phyloP scores from a whole-genome alignment of 2,888 invertebrate species.

The Perizoma flavofasciatum region DNA sequence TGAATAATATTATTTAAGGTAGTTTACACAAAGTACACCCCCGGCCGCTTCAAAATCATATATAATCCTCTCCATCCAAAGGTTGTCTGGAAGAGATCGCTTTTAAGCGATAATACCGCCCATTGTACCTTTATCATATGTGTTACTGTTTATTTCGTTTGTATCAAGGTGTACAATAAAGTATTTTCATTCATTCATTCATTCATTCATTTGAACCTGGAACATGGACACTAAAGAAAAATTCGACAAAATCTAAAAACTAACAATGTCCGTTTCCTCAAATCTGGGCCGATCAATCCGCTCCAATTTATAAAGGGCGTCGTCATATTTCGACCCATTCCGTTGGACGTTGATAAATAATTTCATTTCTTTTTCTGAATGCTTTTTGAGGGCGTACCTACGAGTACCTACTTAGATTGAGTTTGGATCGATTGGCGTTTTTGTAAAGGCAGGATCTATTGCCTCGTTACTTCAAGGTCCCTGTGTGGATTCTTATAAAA shows the following conservation, averaged over 20 bases:
- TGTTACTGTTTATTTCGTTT: no score
- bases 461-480: slow-evolving; percentile 2
- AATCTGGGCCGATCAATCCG: slow-evolving; percentile 59
- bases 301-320: slow-evolving; percentile 56
- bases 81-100: no score
- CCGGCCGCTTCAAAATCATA: no score
- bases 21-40: no score
- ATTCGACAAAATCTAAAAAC: slow-evolving; percentile 30
- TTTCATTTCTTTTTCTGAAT: slow-evolving; percentile 65
- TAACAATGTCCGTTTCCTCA: slow-evolving; percentile 41
- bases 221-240: slow-evolving; percentile 8
- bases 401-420: slow-evolving; percentile 18
- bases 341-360: slow-evolving; percentile 70
- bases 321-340: slow-evolving; percentile 50
- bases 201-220: no score
- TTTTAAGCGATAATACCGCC: no score
- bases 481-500: not conserved
- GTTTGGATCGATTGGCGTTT: slow-evolving; percentile 27
- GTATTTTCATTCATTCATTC: no score
- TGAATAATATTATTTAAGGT: no score
- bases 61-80: no score
- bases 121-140: no score
- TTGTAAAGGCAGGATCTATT: slow-evolving; percentile 16
- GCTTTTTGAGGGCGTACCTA: slow-evolving; percentile 40
- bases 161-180: no score